Evolutionary conservation across 1,140 invertebrate genomes (phyloP).

Genomic region (Bombus superbus): DNA sequence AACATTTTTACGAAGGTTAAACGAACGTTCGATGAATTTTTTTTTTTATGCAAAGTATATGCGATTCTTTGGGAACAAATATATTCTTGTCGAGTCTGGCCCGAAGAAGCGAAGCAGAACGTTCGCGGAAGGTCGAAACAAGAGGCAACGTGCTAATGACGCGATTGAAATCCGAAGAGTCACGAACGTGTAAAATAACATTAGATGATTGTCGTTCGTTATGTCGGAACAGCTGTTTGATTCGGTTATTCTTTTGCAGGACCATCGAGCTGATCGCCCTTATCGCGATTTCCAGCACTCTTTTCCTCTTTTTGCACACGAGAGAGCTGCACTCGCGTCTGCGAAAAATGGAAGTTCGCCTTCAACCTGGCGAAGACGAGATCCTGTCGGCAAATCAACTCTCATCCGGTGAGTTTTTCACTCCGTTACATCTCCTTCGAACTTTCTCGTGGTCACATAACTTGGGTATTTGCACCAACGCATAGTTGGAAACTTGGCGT

Average conservation of each 20-base stretch:
- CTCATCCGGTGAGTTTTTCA: conserved; percentile 85
- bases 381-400: conserved; percentile 88
- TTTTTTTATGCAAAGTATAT: no score
- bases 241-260: conserved; percentile 78
- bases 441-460: background rate
- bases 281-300: conserved; percentile 89
- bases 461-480: background rate
- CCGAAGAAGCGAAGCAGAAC: no score
- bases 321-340: conserved; percentile 90
- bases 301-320: conserved; percentile 92
- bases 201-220: background rate
- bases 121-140: no score
- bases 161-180: no score
- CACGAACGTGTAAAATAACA: no score
- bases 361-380: conserved; percentile 87
- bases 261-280: conserved; percentile 90
- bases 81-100: no score
- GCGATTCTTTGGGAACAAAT: no score
- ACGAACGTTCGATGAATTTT: no score
- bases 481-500: background rate
- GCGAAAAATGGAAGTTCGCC: conserved; percentile 89
- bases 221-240: background rate
- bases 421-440: conserved; percentile 33
- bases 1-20: no score
- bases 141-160: no score